Evolutionary conservation across 2,797 vertebrate genomes (phyloP).

Genomic region (Helarctos malayanus): DNA sequence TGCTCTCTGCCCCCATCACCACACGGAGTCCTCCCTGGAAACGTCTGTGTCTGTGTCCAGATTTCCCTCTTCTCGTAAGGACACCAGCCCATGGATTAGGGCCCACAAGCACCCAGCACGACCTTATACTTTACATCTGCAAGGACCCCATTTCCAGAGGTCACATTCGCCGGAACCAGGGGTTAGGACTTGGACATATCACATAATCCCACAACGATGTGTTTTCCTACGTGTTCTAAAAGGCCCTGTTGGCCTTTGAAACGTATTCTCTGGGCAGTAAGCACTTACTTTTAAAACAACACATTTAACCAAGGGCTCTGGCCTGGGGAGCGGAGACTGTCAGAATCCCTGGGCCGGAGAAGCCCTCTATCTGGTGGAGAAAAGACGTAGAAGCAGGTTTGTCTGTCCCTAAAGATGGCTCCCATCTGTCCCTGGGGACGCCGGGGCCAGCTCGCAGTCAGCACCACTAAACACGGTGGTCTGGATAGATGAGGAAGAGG

Average conservation of each 20-base stretch:
- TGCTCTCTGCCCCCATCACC: rapidly evolving
- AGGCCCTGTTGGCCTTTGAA: neutral
- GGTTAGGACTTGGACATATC: too few species aligned
- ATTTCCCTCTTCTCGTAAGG: neutral
- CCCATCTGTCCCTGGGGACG: neutral
- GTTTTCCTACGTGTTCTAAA: neutral
- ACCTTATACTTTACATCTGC: neutral
- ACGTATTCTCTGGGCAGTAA: neutral
- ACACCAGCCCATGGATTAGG: neutral
- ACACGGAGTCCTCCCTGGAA: neutral
- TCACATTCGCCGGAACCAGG: neutral
- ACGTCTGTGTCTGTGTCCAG: neutral
- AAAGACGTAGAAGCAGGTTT: neutral
- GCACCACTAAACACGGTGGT: neutral
- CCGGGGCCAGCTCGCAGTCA: neutral
- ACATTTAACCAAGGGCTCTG: neutral
- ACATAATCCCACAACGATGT: neutral
- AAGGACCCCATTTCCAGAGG: constrained; percentile 8
- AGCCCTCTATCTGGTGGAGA: neutral
- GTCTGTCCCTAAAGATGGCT: neutral
- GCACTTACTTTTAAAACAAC: neutral
- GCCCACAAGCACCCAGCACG: too few species aligned
- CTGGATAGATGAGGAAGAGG: neutral
- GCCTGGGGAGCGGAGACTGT: neutral
- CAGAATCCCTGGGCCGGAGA: neutral